Evolutionary conservation across 1,140 invertebrate genomes (phyloP).

Genomic region (Neodiprion pinetum): DNA sequence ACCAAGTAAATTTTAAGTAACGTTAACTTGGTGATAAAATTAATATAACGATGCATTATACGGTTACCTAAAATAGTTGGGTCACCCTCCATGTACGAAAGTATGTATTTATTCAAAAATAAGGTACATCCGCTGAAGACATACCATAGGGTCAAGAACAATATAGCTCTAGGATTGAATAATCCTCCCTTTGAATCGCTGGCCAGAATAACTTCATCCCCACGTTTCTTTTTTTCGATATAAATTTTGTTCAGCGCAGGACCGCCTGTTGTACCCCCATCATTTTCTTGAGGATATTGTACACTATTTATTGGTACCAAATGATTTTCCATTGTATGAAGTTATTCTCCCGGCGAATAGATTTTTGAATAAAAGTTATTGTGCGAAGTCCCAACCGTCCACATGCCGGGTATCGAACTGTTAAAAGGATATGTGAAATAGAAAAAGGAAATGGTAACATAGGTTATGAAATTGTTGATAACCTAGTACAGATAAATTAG

Average conservation of each 20-base stretch:
- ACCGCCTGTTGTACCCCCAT: slow-evolving; percentile 38
- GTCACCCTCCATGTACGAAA: slow-evolving; percentile 80
- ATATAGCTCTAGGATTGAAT: slow-evolving; percentile 70
- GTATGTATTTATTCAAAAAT: slow-evolving; percentile 86
- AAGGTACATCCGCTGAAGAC: slow-evolving; percentile 81
- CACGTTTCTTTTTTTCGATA: slow-evolving; percentile 44
- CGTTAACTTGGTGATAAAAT: neutral
- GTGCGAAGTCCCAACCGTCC: too few relatives aligned
- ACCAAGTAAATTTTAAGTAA: neutral
- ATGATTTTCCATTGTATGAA: slow-evolving; percentile 47
- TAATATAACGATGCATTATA: neutral
- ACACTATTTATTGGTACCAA: slow-evolving; percentile 42
- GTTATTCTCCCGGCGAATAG: neutral
- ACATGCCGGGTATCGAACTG: too few relatives aligned
- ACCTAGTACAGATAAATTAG: too few relatives aligned
- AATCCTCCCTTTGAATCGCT: slow-evolving; percentile 61
- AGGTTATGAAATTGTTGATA: too few relatives aligned
- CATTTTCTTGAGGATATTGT: slow-evolving; percentile 41
- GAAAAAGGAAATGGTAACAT: too few relatives aligned
- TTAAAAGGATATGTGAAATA: too few relatives aligned
- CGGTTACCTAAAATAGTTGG: slow-evolving; percentile 77
- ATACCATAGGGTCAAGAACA: slow-evolving; percentile 79
- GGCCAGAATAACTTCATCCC: slow-evolving; percentile 43
- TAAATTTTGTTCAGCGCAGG: slow-evolving; percentile 39
- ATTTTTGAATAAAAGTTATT: neutral